These are phyloP conservation scores for Trinorchestia longiramus DNA, from an alignment of 1,140 invertebrate species.

Conservation along the genomic window DNA sequence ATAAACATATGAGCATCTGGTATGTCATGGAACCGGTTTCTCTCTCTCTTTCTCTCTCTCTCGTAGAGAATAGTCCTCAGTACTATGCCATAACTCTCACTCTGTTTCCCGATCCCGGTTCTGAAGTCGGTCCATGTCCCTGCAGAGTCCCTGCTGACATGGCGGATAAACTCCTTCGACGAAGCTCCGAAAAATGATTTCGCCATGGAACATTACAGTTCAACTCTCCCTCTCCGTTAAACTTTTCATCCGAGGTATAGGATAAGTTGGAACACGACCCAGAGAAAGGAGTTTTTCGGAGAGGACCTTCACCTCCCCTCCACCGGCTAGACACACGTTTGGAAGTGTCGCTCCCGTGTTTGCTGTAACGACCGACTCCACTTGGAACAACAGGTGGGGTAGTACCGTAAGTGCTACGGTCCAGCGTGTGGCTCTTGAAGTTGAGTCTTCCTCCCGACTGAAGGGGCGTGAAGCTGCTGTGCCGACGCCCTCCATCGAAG, in stretches of 20 bases:
- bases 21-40: not conserved
- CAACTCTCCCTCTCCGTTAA: not conserved
- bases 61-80: not conserved
- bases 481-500: constrained; percentile 20
- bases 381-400: not conserved
- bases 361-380: not conserved
- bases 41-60: not conserved
- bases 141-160: not conserved
- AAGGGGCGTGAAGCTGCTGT: constrained; percentile 28
- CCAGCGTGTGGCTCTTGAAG: constrained; percentile 33
- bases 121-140: not conserved
- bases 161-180: not conserved
- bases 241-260: not conserved
- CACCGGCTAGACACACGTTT: not conserved
- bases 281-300: not conserved
- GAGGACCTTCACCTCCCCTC: not conserved
- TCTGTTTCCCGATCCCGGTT: not conserved
- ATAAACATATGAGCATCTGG: not conserved
- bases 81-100: not conserved
- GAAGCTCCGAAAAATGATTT: constrained; percentile 30
- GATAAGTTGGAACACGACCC: constrained; percentile 18
- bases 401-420: not conserved
- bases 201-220: constrained; percentile 42
- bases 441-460: constrained; percentile 15
- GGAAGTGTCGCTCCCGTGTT: not conserved